phyloP scores from a whole-genome alignment of 1,140 invertebrate genomes.

The Solenopsis fugax region DNA sequence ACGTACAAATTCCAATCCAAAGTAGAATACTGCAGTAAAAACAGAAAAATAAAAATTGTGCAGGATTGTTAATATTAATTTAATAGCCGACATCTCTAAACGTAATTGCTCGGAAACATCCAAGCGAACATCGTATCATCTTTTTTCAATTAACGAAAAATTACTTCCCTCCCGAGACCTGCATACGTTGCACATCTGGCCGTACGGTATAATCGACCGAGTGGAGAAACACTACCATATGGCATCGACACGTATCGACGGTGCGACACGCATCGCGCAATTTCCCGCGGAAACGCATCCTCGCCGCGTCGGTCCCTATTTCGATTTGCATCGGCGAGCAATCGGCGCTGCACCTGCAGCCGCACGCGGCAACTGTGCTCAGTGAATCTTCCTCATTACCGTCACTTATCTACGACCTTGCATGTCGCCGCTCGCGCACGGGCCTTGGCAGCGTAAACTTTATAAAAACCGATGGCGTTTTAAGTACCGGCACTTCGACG shows the following conservation, averaged over 20 bases:
- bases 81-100: neutral
- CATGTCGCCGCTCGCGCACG: slow-evolving; percentile 1
- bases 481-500: slow-evolving; percentile 47
- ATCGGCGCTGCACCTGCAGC: slow-evolving; percentile 35
- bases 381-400: slow-evolving; percentile 55
- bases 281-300: slow-evolving; percentile 30
- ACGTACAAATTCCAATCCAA: neutral
- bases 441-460: slow-evolving; percentile 43
- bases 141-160: slow-evolving; percentile 24
- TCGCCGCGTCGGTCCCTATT: neutral
- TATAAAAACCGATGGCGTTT: slow-evolving; percentile 59
- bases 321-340: slow-evolving; percentile 26
- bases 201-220: slow-evolving; percentile 28
- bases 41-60: neutral
- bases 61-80: neutral
- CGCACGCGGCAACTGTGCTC: neutral
- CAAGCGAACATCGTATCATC: neutral
- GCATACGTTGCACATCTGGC: neutral
- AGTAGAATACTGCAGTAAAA: neutral
- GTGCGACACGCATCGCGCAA: slow-evolving; percentile 19
- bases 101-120: neutral
- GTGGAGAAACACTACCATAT: neutral
- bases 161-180: slow-evolving; percentile 2
- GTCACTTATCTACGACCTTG: slow-evolving; percentile 66
- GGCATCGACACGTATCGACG: neutral